A percentile compares a stretch with the other conserved stretches of the same genome.
Evolutionary conservation across 2,888 invertebrate species (phyloP).

Genomic region (Nomada hirtipes): DNA sequence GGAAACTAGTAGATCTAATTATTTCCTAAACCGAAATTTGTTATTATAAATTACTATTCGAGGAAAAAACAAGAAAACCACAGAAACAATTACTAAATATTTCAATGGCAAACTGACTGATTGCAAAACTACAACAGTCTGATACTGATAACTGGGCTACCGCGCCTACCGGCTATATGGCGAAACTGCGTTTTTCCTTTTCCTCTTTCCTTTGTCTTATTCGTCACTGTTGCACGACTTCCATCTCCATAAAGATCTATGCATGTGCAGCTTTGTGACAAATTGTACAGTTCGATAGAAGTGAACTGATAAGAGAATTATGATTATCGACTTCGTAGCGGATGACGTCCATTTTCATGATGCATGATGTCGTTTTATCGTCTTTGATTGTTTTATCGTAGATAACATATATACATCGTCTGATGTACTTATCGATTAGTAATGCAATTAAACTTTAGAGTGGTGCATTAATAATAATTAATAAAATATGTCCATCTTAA

Average conservation of each 20-base stretch:
- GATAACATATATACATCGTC: not conserved
- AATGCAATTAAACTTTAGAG: not conserved
- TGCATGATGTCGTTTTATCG: conserved; percentile 14
- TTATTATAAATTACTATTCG: not conserved
- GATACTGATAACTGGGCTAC: conserved; percentile 59
- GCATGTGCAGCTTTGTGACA: conserved; percentile 18
- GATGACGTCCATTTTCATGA: conserved; percentile 29
- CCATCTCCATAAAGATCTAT: not conserved
- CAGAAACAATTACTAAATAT: conserved; percentile 2
- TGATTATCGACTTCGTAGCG: conserved; percentile 1
- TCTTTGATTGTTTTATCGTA: not conserved
- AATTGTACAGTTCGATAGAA: conserved; percentile 10
- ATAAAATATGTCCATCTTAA: not conserved
- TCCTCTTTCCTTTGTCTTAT: conserved; percentile 28
- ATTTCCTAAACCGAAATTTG: not conserved
- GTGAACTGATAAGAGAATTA: conserved; percentile 44
- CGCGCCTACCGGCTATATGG: conserved; percentile 31
- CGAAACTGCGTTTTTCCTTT: conserved; percentile 49
- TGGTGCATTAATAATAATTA: not conserved
- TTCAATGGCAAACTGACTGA: not conserved
- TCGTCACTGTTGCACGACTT: conserved; percentile 8
- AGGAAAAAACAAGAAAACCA: not conserved
- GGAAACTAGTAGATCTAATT: not conserved
- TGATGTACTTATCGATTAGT: not conserved
- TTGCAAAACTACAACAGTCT: conserved; percentile 43